A percentile compares a stretch with the other conserved stretches of the same genome.
Conservation (phyloP, 2,797 vertebrate species). For the Sebastes alutus region DNA sequence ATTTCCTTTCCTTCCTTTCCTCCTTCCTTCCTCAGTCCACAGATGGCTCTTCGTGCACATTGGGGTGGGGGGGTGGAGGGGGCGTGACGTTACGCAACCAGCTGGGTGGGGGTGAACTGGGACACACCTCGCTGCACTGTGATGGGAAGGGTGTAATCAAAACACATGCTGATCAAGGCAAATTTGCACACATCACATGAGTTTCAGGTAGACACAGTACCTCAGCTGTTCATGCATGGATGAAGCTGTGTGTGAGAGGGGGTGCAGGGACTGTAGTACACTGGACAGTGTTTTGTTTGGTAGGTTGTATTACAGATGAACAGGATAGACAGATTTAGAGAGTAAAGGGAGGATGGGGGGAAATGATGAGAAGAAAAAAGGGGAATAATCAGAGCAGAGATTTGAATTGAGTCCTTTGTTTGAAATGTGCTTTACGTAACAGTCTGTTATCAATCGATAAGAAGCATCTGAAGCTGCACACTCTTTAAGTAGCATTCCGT, state of each 20-base stretch:
- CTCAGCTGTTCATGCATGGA: neutral
- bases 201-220: constrained; percentile 2
- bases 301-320: neutral
- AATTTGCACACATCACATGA: neutral
- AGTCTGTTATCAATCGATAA: neutral
- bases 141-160: constrained; percentile 14
- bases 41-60: constrained; percentile 45
- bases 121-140: neutral
- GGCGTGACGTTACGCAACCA: constrained; percentile 5
- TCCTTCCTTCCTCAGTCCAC: constrained; percentile 64
- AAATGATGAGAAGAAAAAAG: neutral
- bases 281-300: neutral
- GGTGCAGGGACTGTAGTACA: neutral
- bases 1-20: constrained; percentile 62
- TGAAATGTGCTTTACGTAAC: neutral
- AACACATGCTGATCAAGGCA: constrained; percentile 44
- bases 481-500: neutral
- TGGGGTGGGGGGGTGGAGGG: neutral
- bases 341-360: neutral
- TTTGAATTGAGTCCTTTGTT: neutral
- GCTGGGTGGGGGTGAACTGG: neutral
- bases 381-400: neutral
- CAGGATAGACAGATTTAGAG: neutral
- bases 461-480: neutral
- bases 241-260: neutral